Conservation (phyloP, 1,140 invertebrate genomes). For the Homarus americanus region DNA sequence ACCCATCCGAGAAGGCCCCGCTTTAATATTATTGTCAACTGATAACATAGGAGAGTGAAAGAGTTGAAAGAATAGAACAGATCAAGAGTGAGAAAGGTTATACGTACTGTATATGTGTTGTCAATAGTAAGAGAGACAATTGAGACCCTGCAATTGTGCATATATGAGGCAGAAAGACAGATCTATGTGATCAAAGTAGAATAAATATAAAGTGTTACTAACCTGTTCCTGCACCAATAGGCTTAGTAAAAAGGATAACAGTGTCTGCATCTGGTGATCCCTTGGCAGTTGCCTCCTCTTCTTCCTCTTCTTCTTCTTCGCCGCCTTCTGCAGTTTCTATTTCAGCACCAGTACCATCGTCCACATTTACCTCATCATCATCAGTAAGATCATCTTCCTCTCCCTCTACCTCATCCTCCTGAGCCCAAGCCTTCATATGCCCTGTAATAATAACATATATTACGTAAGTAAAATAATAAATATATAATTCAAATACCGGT, state of each 20-base stretch:
- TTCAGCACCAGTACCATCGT: constrained; percentile 65
- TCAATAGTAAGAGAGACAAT: no score
- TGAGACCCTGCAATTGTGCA: no score
- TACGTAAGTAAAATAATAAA: neutral
- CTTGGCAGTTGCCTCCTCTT: constrained; percentile 81
- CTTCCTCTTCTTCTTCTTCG: constrained; percentile 81
- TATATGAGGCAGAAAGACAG: no score
- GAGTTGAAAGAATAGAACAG: no score
- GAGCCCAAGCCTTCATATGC: constrained; percentile 50
- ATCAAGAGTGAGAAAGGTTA: no score
- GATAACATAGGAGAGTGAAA: no score
- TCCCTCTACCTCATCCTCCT: constrained; percentile 74
- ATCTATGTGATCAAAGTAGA: no score
- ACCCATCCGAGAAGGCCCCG: no score
- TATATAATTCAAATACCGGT: neutral
- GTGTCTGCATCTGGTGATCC: constrained; percentile 96
- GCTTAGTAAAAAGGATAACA: constrained; percentile 94
- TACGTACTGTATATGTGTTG: no score
- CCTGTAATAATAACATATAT: constrained; percentile 32
- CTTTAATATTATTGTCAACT: no score
- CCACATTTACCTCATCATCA: constrained; percentile 66
- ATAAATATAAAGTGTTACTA: constrained; percentile 1
- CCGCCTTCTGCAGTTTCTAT: constrained; percentile 77
- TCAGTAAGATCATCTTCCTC: constrained; percentile 72
- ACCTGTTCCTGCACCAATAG: constrained; percentile 80